Base-by-base conservation (phyloP, 1,140 invertebrate species). In the Pygmarrhopalites habei region DNA sequence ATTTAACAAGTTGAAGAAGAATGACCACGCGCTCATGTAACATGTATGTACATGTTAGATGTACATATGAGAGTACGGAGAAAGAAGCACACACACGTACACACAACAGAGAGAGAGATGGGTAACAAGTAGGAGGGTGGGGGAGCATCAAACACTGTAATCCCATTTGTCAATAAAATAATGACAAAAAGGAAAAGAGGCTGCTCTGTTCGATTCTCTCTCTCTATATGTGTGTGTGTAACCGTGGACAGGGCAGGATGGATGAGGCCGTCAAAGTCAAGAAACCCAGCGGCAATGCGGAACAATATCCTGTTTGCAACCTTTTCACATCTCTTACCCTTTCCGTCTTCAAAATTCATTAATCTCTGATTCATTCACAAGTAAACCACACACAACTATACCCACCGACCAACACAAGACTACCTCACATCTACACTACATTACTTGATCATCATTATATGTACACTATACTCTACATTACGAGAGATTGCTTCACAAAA, bases 121-220 rank as follows among this genome's bases (percentile, higher is more conserved):
- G n/a, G n/a, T n/a, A n/a, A n/a, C n/a, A n/a, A n/a, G n/a, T n/a
- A n/a, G n/a, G n/a, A n/a, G n/a, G n/a, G n/a, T n/a, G n/a, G n/a
- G n/a, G n/a, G n/a, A n/a, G n/a, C n/a, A n/a, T n/a, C n/a, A n/a
- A n/a, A n/a, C n/a, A n/a, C n/a, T n/a, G n/a, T 49, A 60, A 60
- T 44, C 58, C 29, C 44, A 60, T 60, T 60, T 60, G 58, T 60
- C 58, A 60, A 60, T 60, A 60, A 60, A 60, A 46, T 60, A 44
- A 60, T 60, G 44, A 25, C 44, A 47, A 19, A 41, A n/a, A 47
- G 44, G n/a, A 47, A 47, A 47, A 19, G 44, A 47, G 44, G 44
- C 44, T 46, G 5, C 10, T 21, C 5, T 5, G n/a, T n/a, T n/a
- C n/a, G n/a, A n/a, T n/a, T n/a, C n/a, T n/a, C n/a, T n/a, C n/a